Evolutionary conservation across 1,140 invertebrate species (phyloP), one percentile per base, ranked within the genome.

Genomic region (Hyposmocoma kahamanoa): DNA sequence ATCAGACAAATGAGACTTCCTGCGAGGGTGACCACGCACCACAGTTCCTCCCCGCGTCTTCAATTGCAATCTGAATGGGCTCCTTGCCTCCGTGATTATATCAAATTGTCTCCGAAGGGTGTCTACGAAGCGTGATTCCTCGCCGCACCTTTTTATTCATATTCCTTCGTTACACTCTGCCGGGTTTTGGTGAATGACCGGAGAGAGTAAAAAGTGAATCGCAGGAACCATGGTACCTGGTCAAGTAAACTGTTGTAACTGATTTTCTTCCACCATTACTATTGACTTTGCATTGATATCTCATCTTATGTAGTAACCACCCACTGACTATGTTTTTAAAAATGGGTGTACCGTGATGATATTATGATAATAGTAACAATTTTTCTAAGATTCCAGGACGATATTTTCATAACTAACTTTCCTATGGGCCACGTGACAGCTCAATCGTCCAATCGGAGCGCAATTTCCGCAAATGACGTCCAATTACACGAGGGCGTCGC

Each of bases 81-180:
- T 67, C 60, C 56, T 74, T 67, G 32, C 8, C 32, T 60, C 59
- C 43, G 72, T 75, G 64, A 69, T 70, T 72, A 72, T 59, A 45
- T 60, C 34, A 51, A 55, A 67, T 67, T 65, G 47, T 44, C 46
- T 44, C 55, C 59, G 47, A 67, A 72, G 77, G 75, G 79, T 78
- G 79, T 72, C 54, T 72, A 83, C 46, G 55, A 53, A 80, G 56
- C 79, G 77, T 81, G 79, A 79, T 81, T 84, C 80, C 80, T 79
- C 42, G 50, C 57, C 72, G 56, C 77, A 75, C 76, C 76, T 80
- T 78, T 74, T 78, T 75, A 72, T 77, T 77, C 72, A 74, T 66
- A 60, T 67, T 62, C 70, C 66, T 80, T 68, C 55, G 75, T 69
- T 50, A 44, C 70, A 71, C 69, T 70, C 68, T 64, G 62, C 48